A percentile compares a stretch with the other conserved stretches of the same genome.
Conservation (phyloP, 2,797 vertebrate genomes). For the Myotis pilosus region DNA sequence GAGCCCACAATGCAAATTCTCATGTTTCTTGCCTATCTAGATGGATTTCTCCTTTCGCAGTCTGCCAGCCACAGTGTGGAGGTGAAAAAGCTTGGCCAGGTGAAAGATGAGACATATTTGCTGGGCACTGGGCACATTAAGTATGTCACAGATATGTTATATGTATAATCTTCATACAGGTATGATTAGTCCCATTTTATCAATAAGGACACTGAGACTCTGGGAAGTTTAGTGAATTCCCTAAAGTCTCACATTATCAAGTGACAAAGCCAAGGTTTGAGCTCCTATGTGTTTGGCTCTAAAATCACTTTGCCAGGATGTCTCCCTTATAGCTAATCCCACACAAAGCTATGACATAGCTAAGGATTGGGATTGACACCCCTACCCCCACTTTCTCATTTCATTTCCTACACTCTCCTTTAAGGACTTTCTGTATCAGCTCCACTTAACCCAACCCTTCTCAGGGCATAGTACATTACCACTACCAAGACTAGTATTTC, state of each 20-base stretch:
- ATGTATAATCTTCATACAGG: not conserved
- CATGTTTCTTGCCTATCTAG: not conserved
- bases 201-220: not conserved
- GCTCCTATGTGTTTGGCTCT: not conserved
- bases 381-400: not conserved
- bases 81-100: not conserved
- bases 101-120: not conserved
- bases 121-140: not conserved
- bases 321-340: not conserved
- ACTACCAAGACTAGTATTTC: not conserved
- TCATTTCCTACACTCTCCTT: not conserved
- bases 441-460: not conserved
- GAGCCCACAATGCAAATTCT: not conserved
- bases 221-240: not conserved
- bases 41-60: not conserved
- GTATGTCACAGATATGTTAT: not conserved
- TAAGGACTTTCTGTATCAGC: not conserved
- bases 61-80: not conserved
- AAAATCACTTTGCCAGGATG: not conserved
- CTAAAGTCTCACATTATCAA: not conserved
- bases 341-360: not conserved
- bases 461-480: not conserved
- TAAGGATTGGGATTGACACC: not conserved
- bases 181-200: not conserved
- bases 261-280: not conserved